Evolutionary conservation across 2,888 invertebrate genomes (phyloP).

Genomic region (Sycophila texana): DNA sequence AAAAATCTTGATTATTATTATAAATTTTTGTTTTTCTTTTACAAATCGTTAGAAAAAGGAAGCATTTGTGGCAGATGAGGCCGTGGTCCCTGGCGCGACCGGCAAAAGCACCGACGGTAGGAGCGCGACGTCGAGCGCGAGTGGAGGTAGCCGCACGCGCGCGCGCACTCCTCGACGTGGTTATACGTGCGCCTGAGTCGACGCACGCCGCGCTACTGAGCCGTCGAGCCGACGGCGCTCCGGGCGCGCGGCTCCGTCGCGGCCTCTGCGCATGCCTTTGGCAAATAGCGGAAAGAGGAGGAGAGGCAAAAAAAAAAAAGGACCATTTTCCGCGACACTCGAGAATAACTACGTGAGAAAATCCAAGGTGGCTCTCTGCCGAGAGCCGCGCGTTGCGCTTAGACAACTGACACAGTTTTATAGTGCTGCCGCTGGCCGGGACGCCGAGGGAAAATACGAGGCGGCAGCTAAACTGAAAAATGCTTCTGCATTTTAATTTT

Average conservation of each 20-base stretch:
- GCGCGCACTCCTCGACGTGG: constrained; percentile 5
- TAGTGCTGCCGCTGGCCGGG: not conserved
- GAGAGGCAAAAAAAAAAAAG: not conserved
- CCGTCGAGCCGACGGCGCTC: constrained; percentile 60
- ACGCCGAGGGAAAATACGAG: not conserved
- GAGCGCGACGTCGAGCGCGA: not conserved
- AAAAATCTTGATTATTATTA: no score
- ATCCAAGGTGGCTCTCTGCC: constrained; percentile 18
- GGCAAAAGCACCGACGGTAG: not conserved
- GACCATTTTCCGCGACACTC: constrained; percentile 6
- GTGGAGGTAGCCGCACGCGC: not conserved
- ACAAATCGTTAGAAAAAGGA: not conserved
- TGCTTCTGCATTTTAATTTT: constrained; percentile 20
- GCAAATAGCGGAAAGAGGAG: constrained; percentile 24
- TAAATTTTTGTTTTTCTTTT: not conserved
- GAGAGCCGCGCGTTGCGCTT: not conserved
- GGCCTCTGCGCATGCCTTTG: constrained; percentile 41
- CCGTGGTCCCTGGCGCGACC: constrained; percentile 1
- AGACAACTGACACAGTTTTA: constrained; percentile 36
- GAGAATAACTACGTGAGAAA: constrained; percentile 36
- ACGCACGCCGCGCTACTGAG: constrained; percentile 75
- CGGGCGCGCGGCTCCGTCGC: constrained; percentile 65
- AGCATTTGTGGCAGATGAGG: no score
- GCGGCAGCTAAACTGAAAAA: not conserved
- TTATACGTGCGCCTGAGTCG: constrained; percentile 72